Evolutionary conservation across 2,888 invertebrate species (phyloP).

Genomic region (Nephrocerus scutellatus): DNA sequence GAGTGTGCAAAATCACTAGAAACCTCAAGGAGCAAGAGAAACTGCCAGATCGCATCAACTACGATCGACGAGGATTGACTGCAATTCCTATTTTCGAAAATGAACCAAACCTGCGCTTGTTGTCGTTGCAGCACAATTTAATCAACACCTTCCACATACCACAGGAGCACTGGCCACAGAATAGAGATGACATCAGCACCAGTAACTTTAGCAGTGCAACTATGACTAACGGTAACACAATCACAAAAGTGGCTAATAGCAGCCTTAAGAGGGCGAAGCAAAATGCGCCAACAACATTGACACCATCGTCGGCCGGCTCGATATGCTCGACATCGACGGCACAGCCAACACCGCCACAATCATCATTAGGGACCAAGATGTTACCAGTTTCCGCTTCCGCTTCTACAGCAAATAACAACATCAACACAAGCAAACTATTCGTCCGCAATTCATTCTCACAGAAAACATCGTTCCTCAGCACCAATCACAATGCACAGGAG

Average conservation of each 20-base stretch:
- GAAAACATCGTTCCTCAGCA: slow-evolving; percentile 9
- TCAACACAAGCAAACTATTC: slow-evolving; percentile 1
- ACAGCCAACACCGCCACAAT: neutral
- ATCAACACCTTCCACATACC: slow-evolving; percentile 54
- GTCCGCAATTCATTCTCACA: too few species aligned
- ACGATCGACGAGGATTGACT: slow-evolving; percentile 78
- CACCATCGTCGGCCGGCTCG: too few species aligned
- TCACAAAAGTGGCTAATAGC: neutral
- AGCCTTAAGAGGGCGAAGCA: slow-evolving; percentile 13
- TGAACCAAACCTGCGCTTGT: slow-evolving; percentile 69
- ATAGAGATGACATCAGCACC: neutral
- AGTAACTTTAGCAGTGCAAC: neutral
- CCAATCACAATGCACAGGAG: slow-evolving; percentile 16
- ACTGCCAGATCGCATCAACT: slow-evolving; percentile 79
- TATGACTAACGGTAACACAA: neutral
- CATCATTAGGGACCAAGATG: slow-evolving; percentile 6
- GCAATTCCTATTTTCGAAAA: slow-evolving; percentile 72
- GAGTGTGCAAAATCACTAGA: slow-evolving; percentile 57
- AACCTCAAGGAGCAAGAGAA: slow-evolving; percentile 71
- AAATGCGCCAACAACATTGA: neutral
- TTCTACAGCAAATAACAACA: slow-evolving; percentile 10
- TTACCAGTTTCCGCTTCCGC: slow-evolving; percentile 15
- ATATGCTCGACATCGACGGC: slow-evolving; percentile 2
- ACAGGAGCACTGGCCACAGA: slow-evolving; percentile 26
- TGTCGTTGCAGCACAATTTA: slow-evolving; percentile 89